Base-by-base conservation (phyloP, 30 jellyfish, hydroid and myxozoan genomes). In the Mastigias papua region DNA sequence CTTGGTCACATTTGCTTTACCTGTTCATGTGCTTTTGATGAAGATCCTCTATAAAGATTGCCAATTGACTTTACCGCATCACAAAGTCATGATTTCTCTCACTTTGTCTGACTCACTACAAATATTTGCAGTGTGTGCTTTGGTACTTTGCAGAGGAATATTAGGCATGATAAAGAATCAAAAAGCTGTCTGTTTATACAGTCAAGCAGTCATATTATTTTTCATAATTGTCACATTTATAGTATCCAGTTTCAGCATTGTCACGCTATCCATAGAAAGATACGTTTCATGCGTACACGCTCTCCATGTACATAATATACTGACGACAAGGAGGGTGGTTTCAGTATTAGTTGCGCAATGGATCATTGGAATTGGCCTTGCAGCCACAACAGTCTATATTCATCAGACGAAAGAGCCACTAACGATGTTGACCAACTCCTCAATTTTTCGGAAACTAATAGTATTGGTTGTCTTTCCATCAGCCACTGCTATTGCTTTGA, bases 291-390 rank as follows among this genome's bases (percentile, higher is more conserved):
- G 74, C 74, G 23, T 63, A 2, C 37, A 63, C 74, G 23, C 46
- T 26, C 26, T 63, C 19, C 23, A 63, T 25, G 37, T 63, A 19
- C 42, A 63, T 19, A 15, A 63, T 2, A 63, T 63, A 63, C 21
- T 63, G 74, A 63, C 74, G 5, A 63, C 74, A 23, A 63, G 26
- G 23, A 23, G 74, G 23, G 74, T 63, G 35, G 37, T 63, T 22
- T 23, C 37, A n/a, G 35, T 63, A 11, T 1, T 25, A 27, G 1
- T 5, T 22, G 37, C 74, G 4, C 74, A 63, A 26, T 63, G 74
- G 74, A 2, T 23, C 9, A 26, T 25, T 63, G 74, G 32, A 4
- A n/a, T 63, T 25, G 42, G 37, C 26, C 4, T 63, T 4, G 35
- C 15, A 42, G 74, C 74, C 19, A 21, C 17, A 6, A 54, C 67